Evolutionary conservation across 2,888 invertebrate species (phyloP).

Genomic region (Adela reaumurella): DNA sequence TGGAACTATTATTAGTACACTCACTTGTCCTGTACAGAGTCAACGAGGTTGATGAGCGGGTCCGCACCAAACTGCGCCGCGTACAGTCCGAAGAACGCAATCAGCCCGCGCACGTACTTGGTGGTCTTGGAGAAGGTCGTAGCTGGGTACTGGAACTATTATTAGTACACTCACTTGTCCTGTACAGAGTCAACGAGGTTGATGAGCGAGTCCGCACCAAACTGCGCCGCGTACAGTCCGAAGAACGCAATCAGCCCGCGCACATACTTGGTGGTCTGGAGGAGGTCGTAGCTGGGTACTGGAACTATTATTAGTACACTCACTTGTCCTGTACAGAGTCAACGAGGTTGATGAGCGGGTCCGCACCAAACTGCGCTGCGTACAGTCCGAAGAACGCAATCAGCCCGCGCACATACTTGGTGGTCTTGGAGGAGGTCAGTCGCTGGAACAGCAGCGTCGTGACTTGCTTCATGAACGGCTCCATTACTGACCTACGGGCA

Average conservation of each 20-base stretch:
- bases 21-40: constrained; percentile 82
- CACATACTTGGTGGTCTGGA: constrained; percentile 94
- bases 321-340: constrained; percentile 84
- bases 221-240: constrained; percentile 78
- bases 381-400: constrained; percentile 90
- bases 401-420: constrained; percentile 87
- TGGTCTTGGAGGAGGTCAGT: constrained; percentile 88
- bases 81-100: constrained; percentile 89
- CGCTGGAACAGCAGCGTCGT: constrained; percentile 92
- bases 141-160: too few species aligned
- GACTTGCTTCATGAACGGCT: constrained; percentile 79
- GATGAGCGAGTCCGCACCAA: constrained; percentile 71
- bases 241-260: constrained; percentile 89
- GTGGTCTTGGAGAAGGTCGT: too few species aligned
- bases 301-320: too few species aligned
- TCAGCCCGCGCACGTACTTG: constrained; percentile 86
- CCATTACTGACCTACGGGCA: constrained; percentile 61
- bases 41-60: constrained; percentile 71
- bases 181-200: constrained; percentile 84
- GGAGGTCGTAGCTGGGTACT: too few species aligned
- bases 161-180: constrained; percentile 63
- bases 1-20: too few species aligned
- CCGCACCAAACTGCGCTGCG: constrained; percentile 75
- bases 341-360: constrained; percentile 69
- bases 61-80: constrained; percentile 76